A percentile compares a stretch with the other conserved stretches of the same genome.
phyloP scores from a whole-genome alignment of 1,140 invertebrate species.

The Hypothenemus hampei region DNA sequence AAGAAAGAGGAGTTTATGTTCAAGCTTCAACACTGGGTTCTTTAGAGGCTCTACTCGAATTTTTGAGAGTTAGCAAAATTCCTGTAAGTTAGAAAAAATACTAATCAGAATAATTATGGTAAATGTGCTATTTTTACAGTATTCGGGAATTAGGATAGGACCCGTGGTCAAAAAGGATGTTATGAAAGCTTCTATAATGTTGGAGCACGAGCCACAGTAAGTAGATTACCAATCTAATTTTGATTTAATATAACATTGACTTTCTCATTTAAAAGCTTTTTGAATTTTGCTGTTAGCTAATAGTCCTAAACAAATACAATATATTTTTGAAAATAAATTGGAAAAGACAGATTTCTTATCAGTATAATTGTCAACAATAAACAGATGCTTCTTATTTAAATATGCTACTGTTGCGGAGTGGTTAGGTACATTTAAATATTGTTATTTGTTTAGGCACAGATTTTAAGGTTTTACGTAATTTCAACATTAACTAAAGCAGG shows the following conservation, averaged over 20 bases:
- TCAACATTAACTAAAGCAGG: not conserved
- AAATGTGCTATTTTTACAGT: slow-evolving; percentile 60
- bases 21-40: slow-evolving; percentile 98
- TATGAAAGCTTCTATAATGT: slow-evolving; percentile 98
- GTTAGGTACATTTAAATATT: not conserved
- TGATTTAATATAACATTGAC: not conserved
- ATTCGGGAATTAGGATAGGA: slow-evolving; percentile 97
- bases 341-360: slow-evolving; percentile 12
- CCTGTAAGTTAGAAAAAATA: slow-evolving; percentile 61
- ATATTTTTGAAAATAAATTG: slow-evolving; percentile 14
- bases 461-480: not conserved
- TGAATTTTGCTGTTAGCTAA: slow-evolving; percentile 1
- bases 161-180: slow-evolving; percentile 99
- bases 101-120: not conserved
- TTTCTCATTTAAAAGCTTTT: too few relatives aligned
- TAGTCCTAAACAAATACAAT: slow-evolving; percentile 17
- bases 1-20: slow-evolving; percentile 93
- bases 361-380: slow-evolving; percentile 9
- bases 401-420: slow-evolving; percentile 11
- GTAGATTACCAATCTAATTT: slow-evolving; percentile 47
- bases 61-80: slow-evolving; percentile 91
- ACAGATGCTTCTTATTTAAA: slow-evolving; percentile 12
- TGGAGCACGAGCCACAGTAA: slow-evolving; percentile 96
- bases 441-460: slow-evolving; percentile 10
- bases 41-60: slow-evolving; percentile 94